Conservation (phyloP, 64 coral and sea anemone genomes). For the Pocillopora verrucosa region DNA sequence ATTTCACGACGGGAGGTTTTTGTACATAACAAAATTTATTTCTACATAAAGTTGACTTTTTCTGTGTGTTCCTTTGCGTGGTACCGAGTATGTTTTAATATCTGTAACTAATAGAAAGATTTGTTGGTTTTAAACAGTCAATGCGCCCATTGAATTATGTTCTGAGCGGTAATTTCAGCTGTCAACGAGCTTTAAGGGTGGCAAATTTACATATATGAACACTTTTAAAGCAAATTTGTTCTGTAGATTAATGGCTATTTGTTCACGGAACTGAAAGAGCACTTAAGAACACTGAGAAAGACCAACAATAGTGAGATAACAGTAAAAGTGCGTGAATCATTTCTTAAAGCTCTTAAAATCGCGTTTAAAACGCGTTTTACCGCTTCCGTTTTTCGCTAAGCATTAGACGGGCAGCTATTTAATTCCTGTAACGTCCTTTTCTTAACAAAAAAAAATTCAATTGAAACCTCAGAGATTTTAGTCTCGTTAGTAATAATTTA, state of each 20-base stretch:
- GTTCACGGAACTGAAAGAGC: not conserved
- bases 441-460: too few species aligned
- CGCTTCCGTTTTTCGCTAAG: too few species aligned
- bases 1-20: not conserved
- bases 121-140: not conserved
- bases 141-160: not conserved
- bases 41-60: not conserved
- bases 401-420: too few species aligned
- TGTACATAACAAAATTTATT: not conserved
- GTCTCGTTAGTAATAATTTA: too few species aligned
- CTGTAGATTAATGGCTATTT: not conserved
- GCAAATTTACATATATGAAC: not conserved
- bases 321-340: too few species aligned
- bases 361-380: too few species aligned
- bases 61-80: too few species aligned
- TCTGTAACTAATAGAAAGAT: not conserved
- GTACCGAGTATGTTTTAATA: not conserved
- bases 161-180: not conserved
- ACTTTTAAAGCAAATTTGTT: not conserved
- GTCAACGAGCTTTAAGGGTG: not conserved
- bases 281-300: too few species aligned
- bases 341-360: too few species aligned
- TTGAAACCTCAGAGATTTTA: too few species aligned
- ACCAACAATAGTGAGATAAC: too few species aligned
- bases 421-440: too few species aligned